Percentiles rank a stretch among this genome's conserved stretches.
phyloP scores from a whole-genome alignment of 2,888 invertebrate genomes.

The Thysanoteuthis rhombus region DNA sequence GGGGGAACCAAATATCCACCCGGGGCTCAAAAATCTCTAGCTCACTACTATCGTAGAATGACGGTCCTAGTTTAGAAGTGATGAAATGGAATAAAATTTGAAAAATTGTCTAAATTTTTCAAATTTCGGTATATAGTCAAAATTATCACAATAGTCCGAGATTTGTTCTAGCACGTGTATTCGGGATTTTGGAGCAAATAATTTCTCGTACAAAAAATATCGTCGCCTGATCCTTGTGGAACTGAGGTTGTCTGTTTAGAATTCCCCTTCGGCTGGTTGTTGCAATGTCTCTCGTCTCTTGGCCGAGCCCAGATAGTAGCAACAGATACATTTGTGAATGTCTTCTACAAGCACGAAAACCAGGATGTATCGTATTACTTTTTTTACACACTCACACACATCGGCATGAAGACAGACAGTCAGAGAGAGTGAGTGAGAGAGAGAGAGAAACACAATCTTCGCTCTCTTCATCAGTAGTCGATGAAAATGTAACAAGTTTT shows the following conservation, averaged over 20 bases:
- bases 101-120: no score
- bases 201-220: background rate
- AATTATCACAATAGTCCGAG: no score
- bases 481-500: background rate
- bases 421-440: no score
- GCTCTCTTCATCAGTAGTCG: background rate
- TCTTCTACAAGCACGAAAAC: background rate
- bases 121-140: no score
- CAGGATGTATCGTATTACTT: background rate
- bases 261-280: background rate
- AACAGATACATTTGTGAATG: background rate
- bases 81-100: no score
- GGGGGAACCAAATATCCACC: no score
- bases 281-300: background rate
- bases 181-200: background rate
- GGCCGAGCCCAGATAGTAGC: background rate
- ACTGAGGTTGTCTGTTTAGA: background rate
- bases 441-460: background rate
- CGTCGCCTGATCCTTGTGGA: background rate
- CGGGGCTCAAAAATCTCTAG: no score
- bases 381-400: background rate
- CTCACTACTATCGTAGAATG: no score
- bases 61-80: no score
- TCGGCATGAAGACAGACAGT: background rate
- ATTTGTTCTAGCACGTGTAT: no score